Evolutionary conservation across 2,888 invertebrate species (phyloP).

Genomic region (Aphidius colemani): DNA sequence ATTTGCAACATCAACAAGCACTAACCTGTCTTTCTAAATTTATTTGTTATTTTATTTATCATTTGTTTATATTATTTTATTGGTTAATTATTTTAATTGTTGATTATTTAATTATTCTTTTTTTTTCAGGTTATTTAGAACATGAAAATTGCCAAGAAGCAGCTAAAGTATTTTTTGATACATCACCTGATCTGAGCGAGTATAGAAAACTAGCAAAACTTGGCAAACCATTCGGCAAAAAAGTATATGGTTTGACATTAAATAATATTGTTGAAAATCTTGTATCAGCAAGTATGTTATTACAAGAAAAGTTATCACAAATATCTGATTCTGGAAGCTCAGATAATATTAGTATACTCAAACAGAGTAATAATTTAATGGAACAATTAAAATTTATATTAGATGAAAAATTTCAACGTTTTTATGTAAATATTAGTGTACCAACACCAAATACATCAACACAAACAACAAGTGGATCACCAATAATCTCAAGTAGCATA

Average conservation of each 20-base stretch:
- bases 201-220: conserved; percentile 43
- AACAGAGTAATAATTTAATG: conserved; percentile 49
- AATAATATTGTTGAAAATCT: conserved; percentile 53
- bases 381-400: conserved; percentile 55
- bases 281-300: conserved; percentile 46
- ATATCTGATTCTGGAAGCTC: conserved; percentile 14
- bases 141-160: conserved; percentile 49
- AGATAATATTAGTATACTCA: conserved; percentile 47
- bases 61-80: background rate
- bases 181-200: conserved; percentile 47
- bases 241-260: conserved; percentile 49
- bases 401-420: conserved; percentile 53
- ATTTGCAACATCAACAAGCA: background rate
- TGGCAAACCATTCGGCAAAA: conserved; percentile 48
- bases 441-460: conserved; percentile 43
- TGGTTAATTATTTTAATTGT: background rate
- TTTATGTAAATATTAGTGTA: conserved; percentile 57
- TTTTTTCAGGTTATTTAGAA: conserved; percentile 51
- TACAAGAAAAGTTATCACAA: conserved; percentile 52
- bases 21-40: background rate
- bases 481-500: conserved; percentile 47
- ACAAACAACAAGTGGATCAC: conserved; percentile 45
- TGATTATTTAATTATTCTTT: background rate
- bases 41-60: background rate
- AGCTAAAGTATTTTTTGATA: conserved; percentile 49